phyloP scores from a whole-genome alignment of 2,888 invertebrate species.

The Myopa testacea region DNA sequence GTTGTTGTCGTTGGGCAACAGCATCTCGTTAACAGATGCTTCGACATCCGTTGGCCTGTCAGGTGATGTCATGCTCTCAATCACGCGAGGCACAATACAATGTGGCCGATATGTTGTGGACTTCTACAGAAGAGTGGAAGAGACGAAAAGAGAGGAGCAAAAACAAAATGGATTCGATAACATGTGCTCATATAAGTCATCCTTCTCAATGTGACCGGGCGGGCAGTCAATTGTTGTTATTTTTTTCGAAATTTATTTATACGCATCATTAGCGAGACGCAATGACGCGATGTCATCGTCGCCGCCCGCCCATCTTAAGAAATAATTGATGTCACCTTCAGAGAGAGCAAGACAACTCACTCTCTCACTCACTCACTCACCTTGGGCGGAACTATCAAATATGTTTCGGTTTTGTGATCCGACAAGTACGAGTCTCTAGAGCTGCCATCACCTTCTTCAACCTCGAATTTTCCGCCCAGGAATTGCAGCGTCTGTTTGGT shows the following conservation, averaged over 20 bases:
- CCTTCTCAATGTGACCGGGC: too few species aligned
- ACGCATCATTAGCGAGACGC: neutral
- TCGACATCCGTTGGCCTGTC: slow-evolving; percentile 26
- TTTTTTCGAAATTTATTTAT: neutral
- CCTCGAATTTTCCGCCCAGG: slow-evolving; percentile 84
- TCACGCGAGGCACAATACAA: slow-evolving; percentile 59
- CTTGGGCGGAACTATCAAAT: slow-evolving; percentile 85
- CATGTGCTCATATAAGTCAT: too few species aligned
- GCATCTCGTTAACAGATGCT: slow-evolving; percentile 28
- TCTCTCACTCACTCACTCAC: slow-evolving; percentile 68
- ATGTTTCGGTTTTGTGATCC: slow-evolving; percentile 90
- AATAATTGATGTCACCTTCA: neutral
- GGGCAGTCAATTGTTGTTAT: too few species aligned
- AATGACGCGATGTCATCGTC: too few species aligned
- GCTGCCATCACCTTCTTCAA: slow-evolving; percentile 86
- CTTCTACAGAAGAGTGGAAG: slow-evolving; percentile 40
- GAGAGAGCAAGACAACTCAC: neutral
- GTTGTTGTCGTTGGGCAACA: slow-evolving; percentile 17
- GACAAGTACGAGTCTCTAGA: slow-evolving; percentile 86
- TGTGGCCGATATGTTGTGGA: slow-evolving; percentile 46
- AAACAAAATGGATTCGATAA: neutral
- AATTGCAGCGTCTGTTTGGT: slow-evolving; percentile 86
- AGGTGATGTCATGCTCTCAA: slow-evolving; percentile 54
- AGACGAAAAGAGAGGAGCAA: neutral
- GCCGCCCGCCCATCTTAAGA: too few species aligned